Evolutionary conservation across 2,113 vertebrate species (phyloP), one percentile per base, ranked within the genome.

Genomic region (Platysternon megacephalum): DNA sequence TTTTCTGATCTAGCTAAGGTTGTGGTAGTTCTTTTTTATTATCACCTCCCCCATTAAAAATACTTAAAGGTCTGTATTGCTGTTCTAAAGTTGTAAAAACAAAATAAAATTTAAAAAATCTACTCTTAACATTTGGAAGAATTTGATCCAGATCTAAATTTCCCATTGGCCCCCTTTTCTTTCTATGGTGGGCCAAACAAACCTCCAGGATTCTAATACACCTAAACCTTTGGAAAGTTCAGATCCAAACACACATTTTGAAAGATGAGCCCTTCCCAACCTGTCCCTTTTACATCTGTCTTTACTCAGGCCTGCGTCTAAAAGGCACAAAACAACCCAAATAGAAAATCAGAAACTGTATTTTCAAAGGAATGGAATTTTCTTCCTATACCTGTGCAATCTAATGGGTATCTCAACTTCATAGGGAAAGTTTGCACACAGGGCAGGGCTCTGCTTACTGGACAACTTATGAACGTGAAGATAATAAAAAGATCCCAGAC

Each of bases 21-120:
- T 72, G 79, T 5, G 12, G 26, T 92, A 96, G 87, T 49, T 9
- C 94, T 94, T 95, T 85, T 87, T 93, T 96, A 91, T 87, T 94
- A 35, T 68, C 80, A 14, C 44, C n/a, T 90, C 16, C 21, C 79
- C 44, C 85, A 94, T 74, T 89, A 92, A 93, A 88, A 87, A 91
- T 65, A 80, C 28, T 74, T 14, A 87, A 87, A 90, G 35, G 24
- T 92, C 65, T 21, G 3, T 51, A 78, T 58, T 90, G 11, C 55
- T 86, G 21, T 83, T 95, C 84, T 78, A 91, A 96, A 89, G 65
- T 26, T 85, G 85, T 53, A 79, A 35, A 84, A 92, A 80, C 65
- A 85, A 87, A 87, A 49, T 90, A 83, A 91, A 87, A 93, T 5
- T 53, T 22, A 39, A 39, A 39, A 72, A 39, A 72, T 39, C 8